These are phyloP conservation scores for Drosophila arawakana DNA, from an alignment of 1,140 invertebrate species.

Conservation along the genomic window DNA sequence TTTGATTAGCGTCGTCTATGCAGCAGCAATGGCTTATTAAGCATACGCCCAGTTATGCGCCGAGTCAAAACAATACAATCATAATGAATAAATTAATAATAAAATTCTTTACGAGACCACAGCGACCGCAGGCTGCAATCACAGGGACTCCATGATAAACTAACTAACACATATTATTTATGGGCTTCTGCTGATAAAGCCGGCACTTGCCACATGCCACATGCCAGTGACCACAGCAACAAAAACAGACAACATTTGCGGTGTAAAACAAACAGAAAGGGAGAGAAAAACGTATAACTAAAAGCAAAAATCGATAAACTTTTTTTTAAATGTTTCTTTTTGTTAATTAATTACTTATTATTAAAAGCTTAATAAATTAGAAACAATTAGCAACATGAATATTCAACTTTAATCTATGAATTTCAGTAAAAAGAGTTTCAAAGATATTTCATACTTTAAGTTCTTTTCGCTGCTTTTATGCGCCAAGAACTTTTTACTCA, in stretches of 20 bases:
- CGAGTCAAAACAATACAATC: conserved; percentile 10
- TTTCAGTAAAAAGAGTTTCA: too few species aligned
- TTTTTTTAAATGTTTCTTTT: neutral
- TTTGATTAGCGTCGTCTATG: conserved; percentile 58
- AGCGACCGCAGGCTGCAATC: conserved; percentile 57
- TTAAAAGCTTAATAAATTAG: too few species aligned
- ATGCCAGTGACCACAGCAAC: conserved; percentile 37
- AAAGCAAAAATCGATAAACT: neutral
- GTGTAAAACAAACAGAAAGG: conserved; percentile 38
- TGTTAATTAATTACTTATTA: neutral
- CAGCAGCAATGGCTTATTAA: conserved; percentile 47
- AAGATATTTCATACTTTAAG: too few species aligned
- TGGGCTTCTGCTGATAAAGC: conserved; percentile 46
- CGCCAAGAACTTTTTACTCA: too few species aligned
- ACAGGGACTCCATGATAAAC: conserved; percentile 64
- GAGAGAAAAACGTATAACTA: conserved; percentile 14
- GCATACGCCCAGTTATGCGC: conserved; percentile 58
- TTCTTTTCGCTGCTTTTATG: too few species aligned
- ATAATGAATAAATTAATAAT: conserved; percentile 61
- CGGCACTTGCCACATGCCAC: conserved; percentile 43
- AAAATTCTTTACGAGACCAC: conserved; percentile 37
- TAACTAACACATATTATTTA: conserved; percentile 75
- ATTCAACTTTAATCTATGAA: too few species aligned
- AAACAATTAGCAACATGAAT: too few species aligned
- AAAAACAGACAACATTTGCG: conserved; percentile 46